Evolutionary conservation across 2,888 invertebrate genomes (phyloP), one percentile per base, ranked within the genome.

Genomic region (Trachelus troglodyta): DNA sequence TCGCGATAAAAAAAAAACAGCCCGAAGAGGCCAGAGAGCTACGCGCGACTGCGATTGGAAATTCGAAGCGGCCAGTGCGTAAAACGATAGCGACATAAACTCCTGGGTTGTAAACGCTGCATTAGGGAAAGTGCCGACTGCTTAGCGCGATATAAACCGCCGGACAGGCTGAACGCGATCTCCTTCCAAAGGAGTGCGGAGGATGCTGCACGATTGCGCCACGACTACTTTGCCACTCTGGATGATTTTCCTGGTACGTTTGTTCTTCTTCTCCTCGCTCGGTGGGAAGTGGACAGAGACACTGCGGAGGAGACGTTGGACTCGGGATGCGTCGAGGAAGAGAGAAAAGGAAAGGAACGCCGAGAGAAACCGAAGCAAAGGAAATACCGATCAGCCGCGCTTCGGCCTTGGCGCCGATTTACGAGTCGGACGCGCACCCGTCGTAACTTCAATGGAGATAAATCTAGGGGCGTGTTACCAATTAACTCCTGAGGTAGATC

Each of bases 121-220:
- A 85, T 84, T 83, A 86, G 86, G 83, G 86, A 86, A 86, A 86
- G 86, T 86, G 83, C 82, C 79, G 80, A 76, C 79, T 80, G 81
- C 83, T 85, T 82, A 80, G 81, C 77, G 75, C 81, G 83, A 85
- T 85, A 84, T 86, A 85, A 85, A 80, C 69, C 74, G 31, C 33
- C 75, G 30, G 71, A 71, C 71, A 31, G 71, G 12, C 71, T 33
- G 56, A 56, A 56, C 56, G 56, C 56, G 56, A 23, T 56, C 23
- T 56, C 56, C 56, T 56, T 56, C 56, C 56, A 9, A 2, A 56
- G 56, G 23, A 40, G 4, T 1, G 40, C 23, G 15, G 9, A 56
- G 56, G 56, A 56, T 56, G 56, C 56, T 56, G 23, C 23, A 9
- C 6, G 56, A 23, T 23, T 23, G 23, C 23, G 56, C 23, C 56